These are phyloP conservation scores for Telmatochromis sp. DNA, from an alignment of 2,113 vertebrate genomes.

Conservation along the genomic window DNA sequence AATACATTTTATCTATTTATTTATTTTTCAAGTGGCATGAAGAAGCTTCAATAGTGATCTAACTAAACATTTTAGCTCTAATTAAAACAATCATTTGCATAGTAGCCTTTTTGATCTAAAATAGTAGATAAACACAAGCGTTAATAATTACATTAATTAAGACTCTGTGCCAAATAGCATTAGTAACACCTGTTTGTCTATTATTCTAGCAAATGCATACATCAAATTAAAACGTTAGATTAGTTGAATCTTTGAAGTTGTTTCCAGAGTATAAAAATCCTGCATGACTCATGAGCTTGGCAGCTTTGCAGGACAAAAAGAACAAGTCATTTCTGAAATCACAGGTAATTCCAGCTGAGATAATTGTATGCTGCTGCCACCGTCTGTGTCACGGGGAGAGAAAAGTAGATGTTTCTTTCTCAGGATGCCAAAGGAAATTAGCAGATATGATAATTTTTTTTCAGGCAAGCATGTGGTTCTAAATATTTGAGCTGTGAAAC, in stretches of 20 bases:
- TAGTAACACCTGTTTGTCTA: not conserved
- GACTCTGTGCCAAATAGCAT: not conserved
- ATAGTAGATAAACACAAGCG: not conserved
- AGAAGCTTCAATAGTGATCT: not conserved
- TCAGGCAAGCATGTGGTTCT: not conserved
- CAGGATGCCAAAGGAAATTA: not conserved
- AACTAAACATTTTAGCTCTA: not conserved
- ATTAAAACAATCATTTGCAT: not conserved
- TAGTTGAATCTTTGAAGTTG: not conserved
- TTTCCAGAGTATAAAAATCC: not conserved
- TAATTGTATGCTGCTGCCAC: not conserved
- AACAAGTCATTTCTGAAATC: not conserved
- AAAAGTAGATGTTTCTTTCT: not conserved
- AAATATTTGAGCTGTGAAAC: not conserved
- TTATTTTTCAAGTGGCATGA: not conserved
- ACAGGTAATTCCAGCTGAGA: not conserved
- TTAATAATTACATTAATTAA: not conserved
- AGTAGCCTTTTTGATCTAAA: not conserved
- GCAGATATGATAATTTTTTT: not conserved
- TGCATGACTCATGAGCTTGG: not conserved
- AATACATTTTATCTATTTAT: not conserved
- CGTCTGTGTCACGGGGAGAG: not conserved
- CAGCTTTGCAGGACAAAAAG: not conserved
- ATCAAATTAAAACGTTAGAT: not conserved
- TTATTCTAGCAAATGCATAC: not conserved